Base-by-base conservation (phyloP, 1,140 invertebrate genomes). In the Phymorhynchus buccinoides region DNA sequence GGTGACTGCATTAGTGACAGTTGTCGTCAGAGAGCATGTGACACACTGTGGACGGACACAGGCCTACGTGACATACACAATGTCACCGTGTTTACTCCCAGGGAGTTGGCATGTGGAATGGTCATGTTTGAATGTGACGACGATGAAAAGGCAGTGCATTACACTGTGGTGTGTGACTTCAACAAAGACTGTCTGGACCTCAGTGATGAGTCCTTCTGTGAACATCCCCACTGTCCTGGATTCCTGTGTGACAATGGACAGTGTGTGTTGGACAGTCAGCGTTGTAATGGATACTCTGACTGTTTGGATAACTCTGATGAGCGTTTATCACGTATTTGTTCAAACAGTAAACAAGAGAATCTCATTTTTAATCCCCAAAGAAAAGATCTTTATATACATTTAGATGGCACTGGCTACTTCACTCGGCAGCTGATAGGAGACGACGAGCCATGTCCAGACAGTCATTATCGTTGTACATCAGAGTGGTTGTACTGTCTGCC, bases 81-180 rank as follows among this genome's bases (percentile, higher is more conserved):
- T 18, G 22, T 9, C 22, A 52, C 48, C 12, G 22, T 18, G 48
- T 52, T 52, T 52, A 9, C 12, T 0, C 48, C 48, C 2, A 52
- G 48, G 48, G 22, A 52, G 48, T 18, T 9, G 48, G 48, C 12
- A 6, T 6, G n/a, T 4, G 48, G 12, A 9, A 77, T 77, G 73
- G 48, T 52, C 48, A 77, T 77, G 73, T 77, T 77, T 77, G 35
- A 27, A 22, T 77, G 73, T 39, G 73, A 77, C 35, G 73, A 77
- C 18, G 35, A 77, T 22, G 18, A 35, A 30, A 41, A 22, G n/a
- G 14, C 35, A 35, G 18, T 77, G 73, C 73, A 35, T 35, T 77
- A 32, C 35, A 35, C 73, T 4, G 35, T 77, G 73, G 73, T 77
- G 73, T 77, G 73, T 39, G 73, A 77, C 73, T 77, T 77, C 35